Evolutionary conservation across 2,888 invertebrate genomes (phyloP).

Genomic region (Cephus rjabovi): DNA sequence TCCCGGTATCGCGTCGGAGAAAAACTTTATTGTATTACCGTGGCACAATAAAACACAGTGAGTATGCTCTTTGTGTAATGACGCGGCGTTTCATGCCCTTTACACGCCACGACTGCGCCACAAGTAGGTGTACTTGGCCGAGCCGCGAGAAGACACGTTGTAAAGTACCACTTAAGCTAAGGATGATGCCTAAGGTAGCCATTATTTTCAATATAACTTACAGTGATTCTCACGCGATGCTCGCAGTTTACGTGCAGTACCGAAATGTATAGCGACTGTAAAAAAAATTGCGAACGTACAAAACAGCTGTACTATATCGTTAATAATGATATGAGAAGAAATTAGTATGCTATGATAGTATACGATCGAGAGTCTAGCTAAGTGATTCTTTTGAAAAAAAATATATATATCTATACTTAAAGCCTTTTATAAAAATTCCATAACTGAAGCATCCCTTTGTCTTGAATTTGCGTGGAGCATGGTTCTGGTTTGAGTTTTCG

Average conservation of each 20-base stretch:
- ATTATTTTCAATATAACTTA: conserved; percentile 38
- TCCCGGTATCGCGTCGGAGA: conserved; percentile 16
- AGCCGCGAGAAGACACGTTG: conserved; percentile 23
- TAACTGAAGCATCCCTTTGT: neutral
- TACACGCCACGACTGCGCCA: conserved; percentile 47
- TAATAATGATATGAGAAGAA: neutral
- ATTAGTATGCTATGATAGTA: neutral
- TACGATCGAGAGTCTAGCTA: neutral
- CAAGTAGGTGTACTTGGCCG: conserved; percentile 37
- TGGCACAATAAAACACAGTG: conserved; percentile 59
- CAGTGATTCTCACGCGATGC: conserved; percentile 32
- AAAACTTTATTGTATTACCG: conserved; percentile 47
- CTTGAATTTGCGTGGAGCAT: neutral
- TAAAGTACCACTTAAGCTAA: conserved; percentile 26
- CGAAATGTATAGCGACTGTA: neutral
- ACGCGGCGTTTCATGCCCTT: conserved; percentile 58
- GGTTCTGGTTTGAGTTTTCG: neutral
- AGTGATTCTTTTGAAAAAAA: neutral
- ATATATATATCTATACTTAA: neutral
- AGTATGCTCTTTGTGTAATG: conserved; percentile 64
- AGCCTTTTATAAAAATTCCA: neutral
- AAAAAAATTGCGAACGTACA: neutral
- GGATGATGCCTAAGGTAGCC: conserved; percentile 3
- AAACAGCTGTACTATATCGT: neutral
- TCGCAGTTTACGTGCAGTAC: neutral